Percentiles rank a stretch among this genome's conserved stretches.
phyloP scores from a whole-genome alignment of 2,888 invertebrate species.

The Drosophila robusta region DNA sequence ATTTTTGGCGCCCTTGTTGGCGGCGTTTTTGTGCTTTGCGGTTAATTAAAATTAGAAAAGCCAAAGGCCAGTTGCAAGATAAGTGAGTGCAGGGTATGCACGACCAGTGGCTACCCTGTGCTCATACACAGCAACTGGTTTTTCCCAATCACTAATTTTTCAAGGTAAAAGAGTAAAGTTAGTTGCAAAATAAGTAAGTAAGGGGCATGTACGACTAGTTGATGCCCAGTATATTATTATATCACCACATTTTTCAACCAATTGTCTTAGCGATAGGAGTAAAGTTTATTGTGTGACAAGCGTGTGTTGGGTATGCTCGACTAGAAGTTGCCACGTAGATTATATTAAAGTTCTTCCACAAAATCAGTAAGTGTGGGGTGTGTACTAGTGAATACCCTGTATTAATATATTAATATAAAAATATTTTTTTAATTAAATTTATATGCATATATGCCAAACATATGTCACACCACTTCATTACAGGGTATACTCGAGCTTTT shows the following conservation, averaged over 20 bases:
- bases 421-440: too few species aligned
- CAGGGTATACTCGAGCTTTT: conserved; percentile 27
- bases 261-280: too few species aligned
- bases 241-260: too few species aligned
- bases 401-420: too few species aligned
- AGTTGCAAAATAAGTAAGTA: neutral
- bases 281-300: too few species aligned
- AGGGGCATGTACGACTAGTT: neutral
- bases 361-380: too few species aligned
- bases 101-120: neutral
- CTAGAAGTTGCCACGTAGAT: too few species aligned
- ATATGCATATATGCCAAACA: too few species aligned
- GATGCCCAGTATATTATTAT: neutral
- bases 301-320: too few species aligned
- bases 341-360: too few species aligned
- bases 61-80: conserved; percentile 7
- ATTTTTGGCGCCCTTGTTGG: conserved; percentile 29
- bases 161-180: neutral
- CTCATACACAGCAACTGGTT: neutral
- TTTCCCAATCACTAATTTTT: too few species aligned
- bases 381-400: too few species aligned
- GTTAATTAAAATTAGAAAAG: conserved; percentile 58
- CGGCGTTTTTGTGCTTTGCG: conserved; percentile 40
- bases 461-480: neutral
- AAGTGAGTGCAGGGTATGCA: neutral